Conservation (phyloP, 2,888 invertebrate genomes). For the Andrena chrysosceles region DNA sequence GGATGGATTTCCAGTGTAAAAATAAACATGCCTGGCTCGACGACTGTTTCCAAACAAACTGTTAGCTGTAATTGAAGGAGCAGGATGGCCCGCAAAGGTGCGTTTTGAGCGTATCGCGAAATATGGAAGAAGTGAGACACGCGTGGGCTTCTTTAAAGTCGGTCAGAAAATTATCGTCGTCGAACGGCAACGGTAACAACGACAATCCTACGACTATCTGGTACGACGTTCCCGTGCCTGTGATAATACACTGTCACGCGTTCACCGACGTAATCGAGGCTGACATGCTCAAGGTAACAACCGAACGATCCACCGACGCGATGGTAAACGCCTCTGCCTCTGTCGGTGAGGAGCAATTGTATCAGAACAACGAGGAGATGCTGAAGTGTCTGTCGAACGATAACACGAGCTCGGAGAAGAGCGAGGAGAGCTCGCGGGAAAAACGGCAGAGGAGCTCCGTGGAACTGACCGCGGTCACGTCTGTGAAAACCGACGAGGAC, state of each 20-base stretch:
- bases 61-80: too few species aligned
- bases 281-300: not conserved
- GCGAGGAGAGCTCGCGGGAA: conserved; percentile 42
- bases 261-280: conserved; percentile 45
- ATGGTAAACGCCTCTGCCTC: too few species aligned
- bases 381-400: conserved; percentile 56
- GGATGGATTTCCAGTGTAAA: too few species aligned
- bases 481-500: conserved; percentile 74
- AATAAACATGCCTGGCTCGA: too few species aligned
- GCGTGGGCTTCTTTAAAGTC: conserved; percentile 76
- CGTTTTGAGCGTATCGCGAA: not conserved
- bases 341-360: too few species aligned
- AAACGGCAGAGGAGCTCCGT: conserved; percentile 77
- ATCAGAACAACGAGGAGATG: conserved; percentile 69
- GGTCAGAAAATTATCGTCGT: conserved; percentile 62
- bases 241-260: conserved; percentile 77
- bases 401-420: not conserved
- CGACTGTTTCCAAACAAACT: too few species aligned
- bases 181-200: conserved; percentile 17
- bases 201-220: conserved; percentile 73
- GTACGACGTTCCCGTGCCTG: conserved; percentile 80
- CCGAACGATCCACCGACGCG: not conserved
- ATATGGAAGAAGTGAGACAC: conserved; percentile 79
- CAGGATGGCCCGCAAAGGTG: too few species aligned
- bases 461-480: conserved; percentile 78